Evolutionary conservation across 1,140 invertebrate species (phyloP).

Genomic region (Frieseomelitta varia): DNA sequence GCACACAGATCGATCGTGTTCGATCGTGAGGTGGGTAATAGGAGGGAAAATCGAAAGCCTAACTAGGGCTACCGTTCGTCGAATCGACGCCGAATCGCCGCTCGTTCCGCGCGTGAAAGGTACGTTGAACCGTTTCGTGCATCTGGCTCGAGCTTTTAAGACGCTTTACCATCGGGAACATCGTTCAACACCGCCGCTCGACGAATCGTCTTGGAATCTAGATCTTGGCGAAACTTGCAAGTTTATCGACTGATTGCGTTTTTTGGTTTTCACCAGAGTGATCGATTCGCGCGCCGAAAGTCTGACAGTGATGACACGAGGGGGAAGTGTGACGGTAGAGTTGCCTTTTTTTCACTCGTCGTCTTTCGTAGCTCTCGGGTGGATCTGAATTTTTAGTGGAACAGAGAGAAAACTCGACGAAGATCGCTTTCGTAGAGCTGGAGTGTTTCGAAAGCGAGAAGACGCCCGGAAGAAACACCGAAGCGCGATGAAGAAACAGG

Average conservation of each 20-base stretch:
- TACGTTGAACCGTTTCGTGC: constrained; percentile 45
- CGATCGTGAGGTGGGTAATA: background rate
- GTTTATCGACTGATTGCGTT: background rate
- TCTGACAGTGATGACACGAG: too few relatives aligned
- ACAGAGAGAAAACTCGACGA: too few relatives aligned
- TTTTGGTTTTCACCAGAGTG: too few relatives aligned
- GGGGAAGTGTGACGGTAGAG: too few relatives aligned
- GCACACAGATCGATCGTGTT: constrained; percentile 21
- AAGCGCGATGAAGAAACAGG: too few relatives aligned
- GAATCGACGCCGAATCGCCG: background rate
- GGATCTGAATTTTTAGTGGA: too few relatives aligned
- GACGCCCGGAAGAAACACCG: too few relatives aligned
- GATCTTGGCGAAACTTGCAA: background rate
- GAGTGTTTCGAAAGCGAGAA: too few relatives aligned
- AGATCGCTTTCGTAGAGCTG: too few relatives aligned
- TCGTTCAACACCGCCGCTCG: background rate
- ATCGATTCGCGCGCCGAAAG: too few relatives aligned
- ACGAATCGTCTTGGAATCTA: background rate
- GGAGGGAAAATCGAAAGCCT: constrained; percentile 17
- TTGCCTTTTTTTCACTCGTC: too few relatives aligned
- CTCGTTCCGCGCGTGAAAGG: constrained; percentile 5
- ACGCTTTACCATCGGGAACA: constrained; percentile 1
- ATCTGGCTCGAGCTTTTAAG: constrained; percentile 11
- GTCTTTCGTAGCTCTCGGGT: too few relatives aligned
- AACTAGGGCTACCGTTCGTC: background rate